phyloP scores from a whole-genome alignment of 2,888 invertebrate genomes.

The Acleris laterana region DNA sequence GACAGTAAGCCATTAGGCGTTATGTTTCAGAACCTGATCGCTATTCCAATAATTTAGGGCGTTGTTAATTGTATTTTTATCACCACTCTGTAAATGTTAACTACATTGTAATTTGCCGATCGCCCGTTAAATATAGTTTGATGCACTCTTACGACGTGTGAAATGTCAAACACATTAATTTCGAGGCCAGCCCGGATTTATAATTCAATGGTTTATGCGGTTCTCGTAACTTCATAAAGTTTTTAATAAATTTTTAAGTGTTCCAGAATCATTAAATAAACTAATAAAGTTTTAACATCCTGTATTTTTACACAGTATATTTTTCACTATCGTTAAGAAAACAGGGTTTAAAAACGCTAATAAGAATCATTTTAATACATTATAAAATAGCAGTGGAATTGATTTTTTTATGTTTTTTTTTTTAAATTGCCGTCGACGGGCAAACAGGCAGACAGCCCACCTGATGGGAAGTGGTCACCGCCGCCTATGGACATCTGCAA shows the following conservation, averaged over 20 bases:
- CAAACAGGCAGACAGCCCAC: too few species aligned
- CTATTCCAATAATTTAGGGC: conserved; percentile 12
- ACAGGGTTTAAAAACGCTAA: too few species aligned
- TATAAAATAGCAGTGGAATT: too few species aligned
- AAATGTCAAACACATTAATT: conserved; percentile 44
- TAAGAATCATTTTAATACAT: too few species aligned
- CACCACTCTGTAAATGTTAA: conserved; percentile 21
- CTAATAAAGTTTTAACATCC: too few species aligned
- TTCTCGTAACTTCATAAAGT: conserved; percentile 29
- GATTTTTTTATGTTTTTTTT: neutral
- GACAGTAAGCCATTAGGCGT: too few species aligned
- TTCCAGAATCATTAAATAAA: neutral
- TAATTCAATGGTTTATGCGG: conserved; percentile 20
- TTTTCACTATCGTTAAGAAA: too few species aligned
- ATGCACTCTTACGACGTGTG: conserved; percentile 39
- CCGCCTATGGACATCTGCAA: too few species aligned
- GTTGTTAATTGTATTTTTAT: conserved; percentile 41
- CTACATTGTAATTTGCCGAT: conserved; percentile 14
- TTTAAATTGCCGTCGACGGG: too few species aligned
- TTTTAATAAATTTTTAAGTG: conserved; percentile 4
- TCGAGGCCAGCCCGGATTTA: conserved; percentile 34
- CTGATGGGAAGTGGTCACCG: too few species aligned
- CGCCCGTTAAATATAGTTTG: conserved; percentile 26
- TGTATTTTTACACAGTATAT: too few species aligned
- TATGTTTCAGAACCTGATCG: conserved; percentile 16